Evolutionary conservation across 2,113 vertebrate genomes (phyloP).

Genomic region (Rhinolophus sinicus): DNA sequence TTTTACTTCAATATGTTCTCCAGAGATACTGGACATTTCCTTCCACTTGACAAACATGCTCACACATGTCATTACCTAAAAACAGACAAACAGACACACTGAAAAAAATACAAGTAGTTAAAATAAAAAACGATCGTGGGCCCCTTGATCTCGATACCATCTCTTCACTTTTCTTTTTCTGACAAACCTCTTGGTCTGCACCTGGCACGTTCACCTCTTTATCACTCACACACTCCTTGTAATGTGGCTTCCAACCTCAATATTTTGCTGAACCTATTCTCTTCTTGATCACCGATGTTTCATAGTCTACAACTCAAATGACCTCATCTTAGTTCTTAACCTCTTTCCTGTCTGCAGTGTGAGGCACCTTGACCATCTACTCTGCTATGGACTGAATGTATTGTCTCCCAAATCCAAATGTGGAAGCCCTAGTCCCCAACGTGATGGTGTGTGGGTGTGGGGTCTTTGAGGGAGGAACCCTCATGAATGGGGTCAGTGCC

Average conservation of each 20-base stretch:
- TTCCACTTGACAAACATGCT: background rate
- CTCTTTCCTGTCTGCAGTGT: background rate
- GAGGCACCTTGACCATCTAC: background rate
- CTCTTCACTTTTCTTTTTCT: background rate
- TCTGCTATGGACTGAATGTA: background rate
- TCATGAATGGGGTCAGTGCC: background rate
- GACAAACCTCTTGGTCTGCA: background rate
- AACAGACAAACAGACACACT: background rate
- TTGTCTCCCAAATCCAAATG: background rate
- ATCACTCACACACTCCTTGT: background rate
- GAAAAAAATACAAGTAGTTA: background rate
- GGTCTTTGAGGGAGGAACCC: background rate
- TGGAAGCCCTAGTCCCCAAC: background rate
- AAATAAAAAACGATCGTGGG: background rate
- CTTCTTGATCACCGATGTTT: background rate
- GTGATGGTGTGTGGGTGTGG: background rate
- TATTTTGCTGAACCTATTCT: background rate
- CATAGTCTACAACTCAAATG: background rate
- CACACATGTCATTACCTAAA: background rate
- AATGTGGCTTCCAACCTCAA: background rate
- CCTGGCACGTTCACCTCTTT: background rate
- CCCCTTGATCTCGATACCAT: background rate
- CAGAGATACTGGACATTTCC: background rate
- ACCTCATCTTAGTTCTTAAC: background rate
- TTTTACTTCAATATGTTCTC: background rate